Percentiles rank a stretch among this genome's conserved stretches.
These are phyloP conservation scores for Actenoides lindsayi DNA, from an alignment of 2,113 vertebrate species.

Conservation along the genomic window DNA sequence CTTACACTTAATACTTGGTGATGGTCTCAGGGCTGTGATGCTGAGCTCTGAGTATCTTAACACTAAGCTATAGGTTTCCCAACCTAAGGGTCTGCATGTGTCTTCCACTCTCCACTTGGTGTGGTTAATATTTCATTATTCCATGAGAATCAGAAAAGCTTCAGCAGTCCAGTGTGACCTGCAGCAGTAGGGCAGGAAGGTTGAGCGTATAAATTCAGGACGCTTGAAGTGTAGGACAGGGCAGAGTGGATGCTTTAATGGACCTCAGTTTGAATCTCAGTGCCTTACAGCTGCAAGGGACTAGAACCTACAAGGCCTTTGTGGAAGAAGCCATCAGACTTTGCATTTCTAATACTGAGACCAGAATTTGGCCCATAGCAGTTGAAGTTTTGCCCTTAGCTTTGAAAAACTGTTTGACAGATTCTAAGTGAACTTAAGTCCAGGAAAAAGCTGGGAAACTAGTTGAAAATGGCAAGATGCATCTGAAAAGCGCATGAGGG, in stretches of 20 bases:
- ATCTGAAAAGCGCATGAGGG: fast-evolving
- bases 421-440: background rate
- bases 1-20: background rate
- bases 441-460: background rate
- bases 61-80: background rate
- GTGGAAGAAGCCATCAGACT: background rate
- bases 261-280: background rate
- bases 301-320: background rate
- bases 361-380: background rate
- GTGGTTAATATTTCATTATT: background rate
- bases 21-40: background rate
- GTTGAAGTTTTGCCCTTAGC: background rate
- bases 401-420: background rate
- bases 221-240: background rate
- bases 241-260: background rate
- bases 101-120: background rate
- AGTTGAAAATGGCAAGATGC: background rate
- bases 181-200: background rate
- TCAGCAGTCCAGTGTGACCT: background rate
- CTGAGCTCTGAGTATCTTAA: background rate
- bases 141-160: background rate
- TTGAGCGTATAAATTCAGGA: background rate
- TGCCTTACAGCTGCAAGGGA: background rate
- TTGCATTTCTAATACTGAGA: background rate
- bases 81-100: background rate